phyloP scores from a whole-genome alignment of 2,888 invertebrate genomes.

The Lasioglossum pauxillum region DNA sequence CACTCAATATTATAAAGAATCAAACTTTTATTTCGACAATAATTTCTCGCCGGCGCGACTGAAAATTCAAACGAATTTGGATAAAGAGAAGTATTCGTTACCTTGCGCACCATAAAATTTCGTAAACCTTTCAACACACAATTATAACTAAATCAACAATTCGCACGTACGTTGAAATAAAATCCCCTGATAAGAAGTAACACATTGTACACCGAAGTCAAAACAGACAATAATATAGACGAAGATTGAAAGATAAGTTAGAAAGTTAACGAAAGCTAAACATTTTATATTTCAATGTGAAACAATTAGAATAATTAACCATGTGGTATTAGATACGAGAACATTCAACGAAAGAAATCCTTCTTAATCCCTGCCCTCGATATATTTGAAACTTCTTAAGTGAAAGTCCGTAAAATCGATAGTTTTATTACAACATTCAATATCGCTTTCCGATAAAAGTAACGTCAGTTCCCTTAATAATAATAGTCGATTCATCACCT shows the following conservation, averaged over 20 bases:
- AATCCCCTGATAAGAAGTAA: slow-evolving; percentile 27
- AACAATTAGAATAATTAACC: background rate
- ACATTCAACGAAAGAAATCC: background rate
- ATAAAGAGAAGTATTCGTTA: slow-evolving; percentile 11
- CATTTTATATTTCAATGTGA: background rate
- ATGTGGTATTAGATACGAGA: background rate
- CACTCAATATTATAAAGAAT: slow-evolving; percentile 38
- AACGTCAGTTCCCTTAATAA: slow-evolving; percentile 22
- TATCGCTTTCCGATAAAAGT: slow-evolving; percentile 28
- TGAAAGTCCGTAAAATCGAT: slow-evolving; percentile 34
- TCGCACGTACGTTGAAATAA: slow-evolving; percentile 28
- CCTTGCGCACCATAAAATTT: slow-evolving; percentile 40
- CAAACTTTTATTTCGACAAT: slow-evolving; percentile 55
- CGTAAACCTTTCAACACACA: slow-evolving; percentile 28
- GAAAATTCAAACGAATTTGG: slow-evolving; percentile 45
- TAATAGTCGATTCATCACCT: slow-evolving; percentile 22
- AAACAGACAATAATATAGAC: background rate
- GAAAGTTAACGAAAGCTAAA: background rate
- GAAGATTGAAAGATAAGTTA: background rate
- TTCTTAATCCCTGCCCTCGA: background rate
- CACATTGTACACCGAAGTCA: background rate
- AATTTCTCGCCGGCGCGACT: slow-evolving; percentile 19
- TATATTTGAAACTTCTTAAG: background rate
- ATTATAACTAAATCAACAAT: slow-evolving; percentile 30
- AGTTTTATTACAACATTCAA: slow-evolving; percentile 36